Conservation (phyloP, 2,797 vertebrate genomes). For the Poecilia gillii region DNA sequence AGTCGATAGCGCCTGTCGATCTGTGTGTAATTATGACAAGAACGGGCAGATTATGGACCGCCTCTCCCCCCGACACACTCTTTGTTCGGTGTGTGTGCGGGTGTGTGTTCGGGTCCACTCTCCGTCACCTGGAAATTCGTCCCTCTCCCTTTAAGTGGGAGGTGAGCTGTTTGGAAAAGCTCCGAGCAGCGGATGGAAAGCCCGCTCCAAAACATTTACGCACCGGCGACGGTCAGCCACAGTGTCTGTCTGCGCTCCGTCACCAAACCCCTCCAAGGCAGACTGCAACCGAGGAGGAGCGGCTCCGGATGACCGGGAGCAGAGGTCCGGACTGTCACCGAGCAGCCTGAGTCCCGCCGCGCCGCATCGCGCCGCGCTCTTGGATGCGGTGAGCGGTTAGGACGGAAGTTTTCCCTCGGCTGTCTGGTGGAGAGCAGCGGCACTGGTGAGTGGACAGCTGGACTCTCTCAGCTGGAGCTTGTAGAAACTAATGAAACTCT, state of each 20-base stretch:
- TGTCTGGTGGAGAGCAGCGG: constrained; percentile 56
- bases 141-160: constrained; percentile 87
- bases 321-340: constrained; percentile 2
- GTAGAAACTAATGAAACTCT: not conserved
- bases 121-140: constrained; percentile 64
- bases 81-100: not conserved
- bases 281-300: not conserved
- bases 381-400: not conserved
- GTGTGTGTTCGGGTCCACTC: not conserved
- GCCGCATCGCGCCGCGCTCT: too few species aligned
- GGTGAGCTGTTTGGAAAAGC: constrained; percentile 74
- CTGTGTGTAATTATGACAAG: constrained; percentile 8
- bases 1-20: not conserved
- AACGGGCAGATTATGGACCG: constrained; percentile 13
- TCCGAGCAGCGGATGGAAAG: constrained; percentile 64
- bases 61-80: not conserved
- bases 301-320: constrained; percentile 20
- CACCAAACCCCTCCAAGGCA: not conserved
- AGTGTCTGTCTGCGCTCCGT: not conserved
- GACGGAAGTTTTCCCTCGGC: constrained; percentile 65
- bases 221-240: constrained; percentile 34
- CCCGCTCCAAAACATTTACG: constrained; percentile 58
- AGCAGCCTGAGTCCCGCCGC: constrained; percentile 33
- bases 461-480: not conserved
- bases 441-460: constrained; percentile 74